These are phyloP conservation scores for Sebastes dallii DNA, from an alignment of 2,797 vertebrate genomes.

Conservation along the genomic window DNA sequence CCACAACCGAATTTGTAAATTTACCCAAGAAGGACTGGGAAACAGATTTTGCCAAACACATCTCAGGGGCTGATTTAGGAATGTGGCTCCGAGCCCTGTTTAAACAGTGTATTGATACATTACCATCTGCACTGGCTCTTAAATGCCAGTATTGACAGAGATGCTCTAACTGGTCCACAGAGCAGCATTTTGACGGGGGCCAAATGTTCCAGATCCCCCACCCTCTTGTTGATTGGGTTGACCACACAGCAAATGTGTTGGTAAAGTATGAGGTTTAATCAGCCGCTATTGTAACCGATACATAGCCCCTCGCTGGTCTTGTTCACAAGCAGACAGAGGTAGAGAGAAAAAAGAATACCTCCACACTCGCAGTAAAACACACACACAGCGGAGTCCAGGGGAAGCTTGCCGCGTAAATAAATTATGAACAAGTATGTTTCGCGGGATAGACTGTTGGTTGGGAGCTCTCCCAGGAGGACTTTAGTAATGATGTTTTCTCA, in stretches of 20 bases:
- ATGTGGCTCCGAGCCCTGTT: constrained; percentile 54
- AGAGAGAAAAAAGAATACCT: constrained; percentile 52
- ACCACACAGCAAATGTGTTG: constrained; percentile 45
- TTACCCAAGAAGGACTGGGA: constrained; percentile 25
- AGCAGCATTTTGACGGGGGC: constrained; percentile 42
- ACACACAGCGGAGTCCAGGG: constrained; percentile 58
- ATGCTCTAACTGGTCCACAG: constrained; percentile 47
- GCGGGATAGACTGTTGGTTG: constrained; percentile 67
- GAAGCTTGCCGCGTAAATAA: constrained; percentile 73
- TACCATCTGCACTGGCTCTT: constrained; percentile 63
- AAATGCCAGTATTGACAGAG: constrained; percentile 58
- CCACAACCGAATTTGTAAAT: constrained; percentile 26
- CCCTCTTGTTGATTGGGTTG: constrained; percentile 18
- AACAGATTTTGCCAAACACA: constrained; percentile 42
- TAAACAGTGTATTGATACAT: constrained; percentile 64
- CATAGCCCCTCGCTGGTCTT: constrained; percentile 6
- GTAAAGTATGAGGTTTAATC: constrained; percentile 69
- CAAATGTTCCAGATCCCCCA: constrained; percentile 47
- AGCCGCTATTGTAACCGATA: constrained; percentile 34
- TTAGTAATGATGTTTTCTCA: constrained; percentile 72
- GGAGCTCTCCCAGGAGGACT: constrained; percentile 67
- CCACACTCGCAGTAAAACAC: constrained; percentile 55
- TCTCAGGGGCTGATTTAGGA: constrained; percentile 54
- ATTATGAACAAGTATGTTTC: constrained; percentile 77
- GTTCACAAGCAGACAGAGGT: constrained; percentile 33